A percentile compares a stretch with the other conserved stretches of the same genome.
Conservation (phyloP, 2,797 vertebrate species). For the Fistularia tabacaria region DNA sequence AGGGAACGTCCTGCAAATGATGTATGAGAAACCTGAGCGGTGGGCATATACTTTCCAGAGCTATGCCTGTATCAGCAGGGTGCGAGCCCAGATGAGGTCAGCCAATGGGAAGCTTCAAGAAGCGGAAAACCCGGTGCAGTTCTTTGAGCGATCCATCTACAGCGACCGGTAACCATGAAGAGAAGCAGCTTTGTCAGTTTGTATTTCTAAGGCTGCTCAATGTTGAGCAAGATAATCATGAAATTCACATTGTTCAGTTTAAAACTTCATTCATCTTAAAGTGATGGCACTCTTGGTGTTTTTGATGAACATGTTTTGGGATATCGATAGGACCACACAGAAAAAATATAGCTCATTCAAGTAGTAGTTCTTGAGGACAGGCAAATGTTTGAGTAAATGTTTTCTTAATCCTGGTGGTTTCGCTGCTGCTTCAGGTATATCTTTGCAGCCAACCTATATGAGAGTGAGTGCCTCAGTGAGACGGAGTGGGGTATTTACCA, state of each 20-base stretch:
- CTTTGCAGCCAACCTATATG: slow-evolving; percentile 90
- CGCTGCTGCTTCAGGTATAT: slow-evolving; percentile 77
- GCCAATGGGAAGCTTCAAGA: slow-evolving; percentile 74
- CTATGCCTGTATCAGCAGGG: slow-evolving; percentile 90
- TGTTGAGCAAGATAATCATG: no score
- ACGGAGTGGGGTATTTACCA: slow-evolving; percentile 93
- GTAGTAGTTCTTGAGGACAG: no score
- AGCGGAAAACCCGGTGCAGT: slow-evolving; percentile 79
- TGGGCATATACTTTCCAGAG: slow-evolving; percentile 95
- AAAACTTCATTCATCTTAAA: no score
- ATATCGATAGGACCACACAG: no score
- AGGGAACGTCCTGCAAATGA: slow-evolving; percentile 87
- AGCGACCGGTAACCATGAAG: slow-evolving; percentile 82
- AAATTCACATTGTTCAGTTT: no score
- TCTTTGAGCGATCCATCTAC: slow-evolving; percentile 92
- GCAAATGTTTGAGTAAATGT: no score
- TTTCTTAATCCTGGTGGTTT: no score
- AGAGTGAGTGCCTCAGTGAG: slow-evolving; percentile 89
- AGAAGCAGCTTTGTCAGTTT: no score
- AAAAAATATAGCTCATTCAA: no score
- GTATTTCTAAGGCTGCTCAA: no score
- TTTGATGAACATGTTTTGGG: no score
- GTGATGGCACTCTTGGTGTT: no score
- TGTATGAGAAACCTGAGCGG: slow-evolving; percentile 90
- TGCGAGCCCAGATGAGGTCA: slow-evolving; percentile 82